phyloP scores from a whole-genome alignment of 2,797 vertebrate genomes.

The Iguana delicatissima region DNA sequence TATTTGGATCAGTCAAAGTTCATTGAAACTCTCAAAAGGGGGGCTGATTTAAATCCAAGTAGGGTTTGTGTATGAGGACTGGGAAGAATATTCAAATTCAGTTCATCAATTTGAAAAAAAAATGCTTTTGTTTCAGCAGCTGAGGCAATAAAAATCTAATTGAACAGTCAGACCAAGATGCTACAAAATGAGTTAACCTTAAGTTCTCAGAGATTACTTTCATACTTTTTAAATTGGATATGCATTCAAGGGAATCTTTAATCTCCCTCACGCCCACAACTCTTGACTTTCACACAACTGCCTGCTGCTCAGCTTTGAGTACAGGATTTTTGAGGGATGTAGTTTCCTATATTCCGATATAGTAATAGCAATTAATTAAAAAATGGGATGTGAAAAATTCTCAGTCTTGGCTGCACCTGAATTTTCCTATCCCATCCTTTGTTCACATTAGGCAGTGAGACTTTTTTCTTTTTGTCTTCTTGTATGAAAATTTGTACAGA shows the following conservation, averaged over 20 bases:
- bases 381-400: background rate
- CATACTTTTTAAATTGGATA: background rate
- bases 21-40: conserved; percentile 16
- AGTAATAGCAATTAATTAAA: background rate
- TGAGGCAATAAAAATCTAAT: conserved; percentile 11
- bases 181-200: conserved; percentile 9
- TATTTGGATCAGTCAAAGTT: conserved; percentile 43
- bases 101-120: background rate
- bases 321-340: background rate
- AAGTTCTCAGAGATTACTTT: conserved; percentile 1
- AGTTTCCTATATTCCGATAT: background rate
- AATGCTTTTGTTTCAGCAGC: background rate
- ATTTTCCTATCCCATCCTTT: background rate
- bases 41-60: conserved; percentile 26
- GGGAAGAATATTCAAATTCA: conserved; percentile 18
- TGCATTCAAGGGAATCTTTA: background rate
- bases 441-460: background rate
- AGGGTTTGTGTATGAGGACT: background rate
- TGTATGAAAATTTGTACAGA: too few relatives aligned
- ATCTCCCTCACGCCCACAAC: background rate
- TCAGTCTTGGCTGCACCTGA: background rate
- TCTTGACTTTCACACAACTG: background rate
- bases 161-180: conserved; percentile 11
- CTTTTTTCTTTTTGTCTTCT: too few relatives aligned
- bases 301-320: background rate